Conservation (phyloP, 1,140 invertebrate genomes). For the Homarus americanus region DNA sequence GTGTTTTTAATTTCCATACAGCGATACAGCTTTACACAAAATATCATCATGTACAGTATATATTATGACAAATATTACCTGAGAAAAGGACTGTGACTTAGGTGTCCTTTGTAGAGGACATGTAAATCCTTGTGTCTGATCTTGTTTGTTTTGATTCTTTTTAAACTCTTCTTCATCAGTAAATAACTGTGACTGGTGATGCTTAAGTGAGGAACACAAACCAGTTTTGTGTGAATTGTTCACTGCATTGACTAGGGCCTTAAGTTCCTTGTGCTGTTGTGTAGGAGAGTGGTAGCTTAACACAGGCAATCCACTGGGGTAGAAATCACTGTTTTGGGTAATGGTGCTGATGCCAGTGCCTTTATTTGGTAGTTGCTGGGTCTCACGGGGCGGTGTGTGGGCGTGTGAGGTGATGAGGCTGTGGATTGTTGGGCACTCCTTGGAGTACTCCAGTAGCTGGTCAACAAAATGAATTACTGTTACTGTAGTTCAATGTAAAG, state of each 20-base stretch:
- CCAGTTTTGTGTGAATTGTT: neutral
- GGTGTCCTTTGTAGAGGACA: neutral
- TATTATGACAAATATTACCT: too few species aligned
- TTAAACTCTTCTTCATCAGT: neutral
- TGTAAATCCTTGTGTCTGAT: neutral
- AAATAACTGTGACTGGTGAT: neutral
- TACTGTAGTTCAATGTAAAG: too few species aligned
- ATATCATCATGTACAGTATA: too few species aligned
- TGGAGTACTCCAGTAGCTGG: neutral
- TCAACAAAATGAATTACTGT: too few species aligned
- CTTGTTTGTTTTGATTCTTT: neutral
- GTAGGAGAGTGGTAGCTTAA: neutral
- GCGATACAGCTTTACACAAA: too few species aligned
- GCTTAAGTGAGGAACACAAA: neutral
- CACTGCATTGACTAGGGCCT: neutral
- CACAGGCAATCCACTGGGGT: neutral
- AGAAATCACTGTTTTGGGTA: neutral
- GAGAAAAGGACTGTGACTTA: conserved; percentile 22
- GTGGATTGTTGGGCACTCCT: neutral
- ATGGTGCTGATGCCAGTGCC: neutral
- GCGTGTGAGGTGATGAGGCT: neutral
- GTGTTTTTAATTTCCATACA: too few species aligned
- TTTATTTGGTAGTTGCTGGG: neutral
- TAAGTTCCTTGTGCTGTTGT: neutral
- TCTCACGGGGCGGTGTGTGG: neutral